phyloP scores from a whole-genome alignment of 2,797 vertebrate species.

The Chelidonichthys spinosus region DNA sequence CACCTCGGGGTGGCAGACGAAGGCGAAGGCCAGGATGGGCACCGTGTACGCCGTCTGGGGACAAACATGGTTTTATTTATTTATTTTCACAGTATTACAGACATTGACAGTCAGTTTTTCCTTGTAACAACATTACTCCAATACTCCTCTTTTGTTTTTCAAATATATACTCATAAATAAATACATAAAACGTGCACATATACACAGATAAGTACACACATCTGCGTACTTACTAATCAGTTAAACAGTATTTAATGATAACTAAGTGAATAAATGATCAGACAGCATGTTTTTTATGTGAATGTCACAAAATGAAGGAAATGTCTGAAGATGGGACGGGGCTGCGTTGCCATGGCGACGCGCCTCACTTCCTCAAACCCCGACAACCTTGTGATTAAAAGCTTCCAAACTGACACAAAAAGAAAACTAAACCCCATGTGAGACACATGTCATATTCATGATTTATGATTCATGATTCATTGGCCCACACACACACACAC shows the following conservation, averaged over 20 bases:
- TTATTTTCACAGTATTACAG: no score
- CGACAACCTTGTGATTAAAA: neutral
- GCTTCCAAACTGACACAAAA: neutral
- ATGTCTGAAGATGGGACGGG: neutral
- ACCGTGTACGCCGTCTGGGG: slow-evolving; percentile 94
- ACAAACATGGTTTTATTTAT: slow-evolving; percentile 39
- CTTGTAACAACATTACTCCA: no score
- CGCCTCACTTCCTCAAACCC: neutral
- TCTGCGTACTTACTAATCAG: no score
- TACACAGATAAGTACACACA: no score
- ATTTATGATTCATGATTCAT: slow-evolving; percentile 19
- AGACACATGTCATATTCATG: neutral
- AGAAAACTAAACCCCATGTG: neutral
- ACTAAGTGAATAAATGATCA: no score
- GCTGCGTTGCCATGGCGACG: neutral
- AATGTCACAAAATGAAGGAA: neutral
- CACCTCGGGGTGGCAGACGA: slow-evolving; percentile 98
- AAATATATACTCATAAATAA: no score
- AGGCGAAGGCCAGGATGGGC: slow-evolving; percentile 97
- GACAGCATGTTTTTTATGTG: no score
- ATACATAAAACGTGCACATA: no score
- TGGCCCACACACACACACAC: neutral
- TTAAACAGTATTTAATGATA: no score
- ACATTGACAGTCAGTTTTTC: no score
- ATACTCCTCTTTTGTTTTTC: no score